Evolutionary conservation across 2,797 vertebrate species (phyloP).

Genomic region (Erpetoichthys calabaricus): DNA sequence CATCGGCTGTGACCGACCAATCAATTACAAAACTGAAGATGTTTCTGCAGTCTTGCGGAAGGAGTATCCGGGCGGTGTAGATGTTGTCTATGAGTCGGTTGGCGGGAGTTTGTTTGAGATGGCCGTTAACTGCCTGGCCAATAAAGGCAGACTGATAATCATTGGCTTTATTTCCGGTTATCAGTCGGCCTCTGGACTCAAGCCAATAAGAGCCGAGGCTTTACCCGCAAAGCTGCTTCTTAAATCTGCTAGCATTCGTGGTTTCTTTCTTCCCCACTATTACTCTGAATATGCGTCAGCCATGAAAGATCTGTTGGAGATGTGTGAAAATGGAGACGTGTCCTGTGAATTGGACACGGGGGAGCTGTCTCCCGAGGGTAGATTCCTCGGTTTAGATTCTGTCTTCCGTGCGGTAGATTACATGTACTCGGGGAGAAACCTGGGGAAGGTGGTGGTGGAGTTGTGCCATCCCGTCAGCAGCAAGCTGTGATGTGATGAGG

Average conservation of each 20-base stretch:
- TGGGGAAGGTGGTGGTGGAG: constrained; percentile 82
- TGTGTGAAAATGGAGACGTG: constrained; percentile 57
- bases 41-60: constrained; percentile 48
- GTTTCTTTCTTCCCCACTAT: constrained; percentile 82
- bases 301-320: constrained; percentile 57
- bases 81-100: constrained; percentile 74
- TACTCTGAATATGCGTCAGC: constrained; percentile 54
- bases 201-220: constrained; percentile 42
- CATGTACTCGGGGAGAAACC: constrained; percentile 80
- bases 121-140: constrained; percentile 62
- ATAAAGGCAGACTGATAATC: constrained; percentile 62
- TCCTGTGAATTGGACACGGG: constrained; percentile 74
- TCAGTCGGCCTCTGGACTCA: constrained; percentile 60
- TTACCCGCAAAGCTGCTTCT: constrained; percentile 69
- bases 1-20: constrained; percentile 67
- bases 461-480: constrained; percentile 56
- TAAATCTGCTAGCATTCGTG: constrained; percentile 72
- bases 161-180: constrained; percentile 84
- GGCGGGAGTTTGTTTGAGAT: constrained; percentile 67
- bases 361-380: constrained; percentile 51
- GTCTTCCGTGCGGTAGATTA: constrained; percentile 79
- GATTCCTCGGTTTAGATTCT: constrained; percentile 70
- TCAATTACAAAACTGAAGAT: constrained; percentile 71
- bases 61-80: constrained; percentile 65
- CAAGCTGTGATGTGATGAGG: constrained; percentile 61